These are phyloP conservation scores for Apodemia mormo DNA, from an alignment of 2,888 invertebrate species.

Conservation along the genomic window DNA sequence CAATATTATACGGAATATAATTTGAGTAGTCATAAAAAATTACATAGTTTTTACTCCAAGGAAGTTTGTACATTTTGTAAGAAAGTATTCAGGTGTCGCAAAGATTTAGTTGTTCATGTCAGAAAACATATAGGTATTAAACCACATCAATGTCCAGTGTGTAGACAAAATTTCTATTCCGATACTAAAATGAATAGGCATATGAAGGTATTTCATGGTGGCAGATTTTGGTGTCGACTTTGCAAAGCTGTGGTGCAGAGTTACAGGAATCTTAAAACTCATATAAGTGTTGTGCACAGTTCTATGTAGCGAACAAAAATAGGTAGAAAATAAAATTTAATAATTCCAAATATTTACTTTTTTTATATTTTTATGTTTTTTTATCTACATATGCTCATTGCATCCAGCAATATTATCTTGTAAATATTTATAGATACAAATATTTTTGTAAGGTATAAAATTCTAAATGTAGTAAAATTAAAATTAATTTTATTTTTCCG, in stretches of 20 bases:
- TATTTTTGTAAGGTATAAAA: no score
- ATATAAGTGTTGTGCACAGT: slow-evolving; percentile 55
- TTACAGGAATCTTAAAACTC: slow-evolving; percentile 55
- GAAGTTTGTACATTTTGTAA: slow-evolving; percentile 65
- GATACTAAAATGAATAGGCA: slow-evolving; percentile 52
- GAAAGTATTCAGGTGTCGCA: slow-evolving; percentile 58
- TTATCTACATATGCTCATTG: no score
- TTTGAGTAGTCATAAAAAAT: slow-evolving; percentile 58
- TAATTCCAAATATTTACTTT: background rate
- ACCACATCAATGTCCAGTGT: slow-evolving; percentile 61
- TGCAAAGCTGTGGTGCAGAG: slow-evolving; percentile 57
- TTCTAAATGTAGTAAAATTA: no score
- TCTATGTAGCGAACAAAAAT: slow-evolving; percentile 45
- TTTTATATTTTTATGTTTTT: background rate
- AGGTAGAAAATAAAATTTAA: background rate
- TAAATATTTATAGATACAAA: no score
- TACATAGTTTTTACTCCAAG: slow-evolving; percentile 54
- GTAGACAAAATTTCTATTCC: slow-evolving; percentile 57
- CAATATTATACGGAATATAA: slow-evolving; percentile 66
- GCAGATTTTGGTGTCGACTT: slow-evolving; percentile 57
- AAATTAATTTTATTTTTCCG: no score
- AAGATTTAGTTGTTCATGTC: slow-evolving; percentile 62
- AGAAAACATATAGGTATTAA: slow-evolving; percentile 65
- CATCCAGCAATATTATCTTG: no score
- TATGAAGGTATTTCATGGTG: slow-evolving; percentile 61